Conservation (phyloP, 2,797 vertebrate species). For the Gila robusta region DNA sequence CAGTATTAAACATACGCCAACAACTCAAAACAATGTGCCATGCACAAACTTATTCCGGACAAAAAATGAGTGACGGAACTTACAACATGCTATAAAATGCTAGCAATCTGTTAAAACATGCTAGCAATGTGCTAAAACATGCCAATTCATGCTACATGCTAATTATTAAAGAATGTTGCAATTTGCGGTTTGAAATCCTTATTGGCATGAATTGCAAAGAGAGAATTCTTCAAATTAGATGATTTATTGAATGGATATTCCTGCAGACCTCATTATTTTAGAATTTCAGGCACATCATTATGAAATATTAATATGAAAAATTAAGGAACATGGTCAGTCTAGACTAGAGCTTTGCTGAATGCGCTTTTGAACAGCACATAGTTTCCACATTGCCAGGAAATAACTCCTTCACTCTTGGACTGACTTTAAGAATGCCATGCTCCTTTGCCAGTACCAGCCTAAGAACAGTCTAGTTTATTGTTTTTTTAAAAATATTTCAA, state of each 20-base stretch:
- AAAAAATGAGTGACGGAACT: too few relatives aligned
- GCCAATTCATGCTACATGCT: too few relatives aligned
- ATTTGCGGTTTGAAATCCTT: not conserved
- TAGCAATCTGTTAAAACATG: too few relatives aligned
- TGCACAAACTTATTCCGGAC: too few relatives aligned
- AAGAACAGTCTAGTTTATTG: not conserved
- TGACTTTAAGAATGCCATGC: conserved; percentile 31
- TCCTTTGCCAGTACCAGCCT: conserved; percentile 12
- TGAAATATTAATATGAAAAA: not conserved
- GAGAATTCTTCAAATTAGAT: not conserved
- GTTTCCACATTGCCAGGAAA: conserved; percentile 58
- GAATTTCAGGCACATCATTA: not conserved
- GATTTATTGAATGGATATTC: not conserved
- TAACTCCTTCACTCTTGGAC: conserved; percentile 49
- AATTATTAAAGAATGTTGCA: not conserved
- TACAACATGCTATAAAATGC: too few relatives aligned
- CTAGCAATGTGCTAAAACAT: too few relatives aligned
- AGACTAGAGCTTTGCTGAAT: conserved; percentile 16
- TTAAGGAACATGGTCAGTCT: conserved; percentile 15
- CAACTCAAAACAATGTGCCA: too few relatives aligned
- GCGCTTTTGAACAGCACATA: conserved; percentile 33
- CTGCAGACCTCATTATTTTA: not conserved
- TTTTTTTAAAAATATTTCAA: not conserved
- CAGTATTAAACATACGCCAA: too few relatives aligned
- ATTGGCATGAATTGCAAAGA: not conserved